A percentile compares a stretch with the other conserved stretches of the same genome.
Evolutionary conservation across 2,797 vertebrate genomes (phyloP).

Genomic region (Eulemur mongoz): DNA sequence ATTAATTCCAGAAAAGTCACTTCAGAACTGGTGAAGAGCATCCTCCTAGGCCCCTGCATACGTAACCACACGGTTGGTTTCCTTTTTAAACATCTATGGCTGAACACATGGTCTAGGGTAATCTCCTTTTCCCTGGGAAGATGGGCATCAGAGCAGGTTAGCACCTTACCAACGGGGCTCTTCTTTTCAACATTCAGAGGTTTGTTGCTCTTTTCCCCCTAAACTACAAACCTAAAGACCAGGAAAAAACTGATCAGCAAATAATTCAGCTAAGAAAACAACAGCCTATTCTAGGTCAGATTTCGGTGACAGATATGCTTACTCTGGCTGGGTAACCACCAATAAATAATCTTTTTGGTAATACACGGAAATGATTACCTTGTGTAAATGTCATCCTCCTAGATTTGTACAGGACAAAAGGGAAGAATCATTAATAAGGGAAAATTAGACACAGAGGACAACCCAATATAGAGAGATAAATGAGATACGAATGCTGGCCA

Average conservation of each 20-base stretch:
- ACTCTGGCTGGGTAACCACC: constrained; percentile 67
- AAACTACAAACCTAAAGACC: constrained; percentile 23
- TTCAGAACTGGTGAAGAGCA: neutral
- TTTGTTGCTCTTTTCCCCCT: neutral
- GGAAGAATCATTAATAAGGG: constrained; percentile 66
- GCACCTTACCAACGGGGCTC: neutral
- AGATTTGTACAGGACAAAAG: constrained; percentile 56
- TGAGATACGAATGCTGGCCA: neutral
- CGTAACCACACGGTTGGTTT: neutral
- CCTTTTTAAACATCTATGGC: neutral
- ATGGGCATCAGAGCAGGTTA: neutral
- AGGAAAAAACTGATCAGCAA: constrained; percentile 61
- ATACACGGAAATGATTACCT: constrained; percentile 59
- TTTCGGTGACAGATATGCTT: constrained; percentile 65
- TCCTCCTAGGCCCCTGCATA: too few relatives aligned
- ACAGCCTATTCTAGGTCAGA: neutral
- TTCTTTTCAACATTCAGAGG: constrained; percentile 11
- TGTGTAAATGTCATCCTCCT: constrained; percentile 70
- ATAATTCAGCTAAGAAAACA: constrained; percentile 60
- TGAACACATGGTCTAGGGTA: neutral
- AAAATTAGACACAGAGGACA: constrained; percentile 71
- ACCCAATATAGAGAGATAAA: constrained; percentile 72
- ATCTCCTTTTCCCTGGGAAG: neutral
- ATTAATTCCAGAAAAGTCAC: neutral
- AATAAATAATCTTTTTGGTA: constrained; percentile 74